phyloP scores from a whole-genome alignment of 2,113 vertebrate species.

The Oreochromis spilurus region DNA sequence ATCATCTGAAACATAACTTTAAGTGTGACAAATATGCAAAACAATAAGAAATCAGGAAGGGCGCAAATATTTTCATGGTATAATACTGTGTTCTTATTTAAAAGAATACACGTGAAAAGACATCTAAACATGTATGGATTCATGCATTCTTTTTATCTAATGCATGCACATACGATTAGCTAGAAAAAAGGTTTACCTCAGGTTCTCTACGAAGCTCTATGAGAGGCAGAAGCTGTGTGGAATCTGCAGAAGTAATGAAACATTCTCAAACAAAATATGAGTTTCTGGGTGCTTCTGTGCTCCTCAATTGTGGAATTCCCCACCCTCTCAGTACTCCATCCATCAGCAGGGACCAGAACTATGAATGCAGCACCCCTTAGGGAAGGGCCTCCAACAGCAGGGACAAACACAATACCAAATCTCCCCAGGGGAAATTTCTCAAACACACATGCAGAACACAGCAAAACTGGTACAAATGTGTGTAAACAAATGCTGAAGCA shows the following conservation, averaged over 20 bases:
- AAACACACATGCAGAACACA: background rate
- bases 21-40: background rate
- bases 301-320: background rate
- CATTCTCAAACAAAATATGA: background rate
- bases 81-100: background rate
- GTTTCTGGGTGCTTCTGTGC: background rate
- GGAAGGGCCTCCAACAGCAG: slow-evolving; percentile 4
- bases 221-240: background rate
- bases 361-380: background rate
- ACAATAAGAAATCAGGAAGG: background rate
- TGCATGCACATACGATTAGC: background rate
- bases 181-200: background rate
- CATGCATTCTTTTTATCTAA: background rate
- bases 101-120: background rate
- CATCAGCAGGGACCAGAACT: slow-evolving; percentile 9
- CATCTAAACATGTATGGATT: background rate
- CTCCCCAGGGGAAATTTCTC: background rate
- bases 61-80: background rate
- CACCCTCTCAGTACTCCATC: background rate
- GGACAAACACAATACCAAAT: slow-evolving; percentile 31
- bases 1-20: background rate
- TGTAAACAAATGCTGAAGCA: background rate
- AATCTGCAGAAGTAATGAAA: background rate
- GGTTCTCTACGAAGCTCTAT: background rate
- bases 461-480: background rate